A percentile compares a stretch with the other conserved stretches of the same genome.
These are phyloP conservation scores for Mus spicilegus DNA, from an alignment of 2,113 vertebrate genomes.

Conservation along the genomic window DNA sequence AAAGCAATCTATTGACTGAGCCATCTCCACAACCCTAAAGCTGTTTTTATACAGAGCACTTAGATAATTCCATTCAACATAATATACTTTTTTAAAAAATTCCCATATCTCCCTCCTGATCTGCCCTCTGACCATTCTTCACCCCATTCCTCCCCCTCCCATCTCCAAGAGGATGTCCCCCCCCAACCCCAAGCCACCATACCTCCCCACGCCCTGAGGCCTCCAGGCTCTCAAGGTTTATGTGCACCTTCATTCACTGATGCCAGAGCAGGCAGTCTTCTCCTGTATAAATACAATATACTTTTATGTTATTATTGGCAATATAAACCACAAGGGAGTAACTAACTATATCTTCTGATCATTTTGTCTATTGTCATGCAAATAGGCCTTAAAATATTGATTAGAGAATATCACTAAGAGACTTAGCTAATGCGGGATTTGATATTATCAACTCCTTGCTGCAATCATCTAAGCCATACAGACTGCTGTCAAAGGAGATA, in stretches of 20 bases:
- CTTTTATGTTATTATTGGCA: not conserved
- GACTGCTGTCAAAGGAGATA: not conserved
- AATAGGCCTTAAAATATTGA: not conserved
- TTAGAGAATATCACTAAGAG: not conserved
- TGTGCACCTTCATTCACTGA: no score
- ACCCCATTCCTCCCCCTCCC: no score
- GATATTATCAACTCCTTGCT: not conserved
- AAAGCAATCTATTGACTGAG: not conserved
- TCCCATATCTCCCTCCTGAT: no score
- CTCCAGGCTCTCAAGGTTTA: no score
- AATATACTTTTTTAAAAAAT: not conserved
- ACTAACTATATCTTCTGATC: not conserved
- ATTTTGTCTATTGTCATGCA: not conserved
- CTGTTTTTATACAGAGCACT: not conserved
- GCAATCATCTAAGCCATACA: not conserved
- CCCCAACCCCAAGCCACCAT: no score
- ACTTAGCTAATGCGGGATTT: not conserved
- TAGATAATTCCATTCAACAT: not conserved
- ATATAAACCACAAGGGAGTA: not conserved
- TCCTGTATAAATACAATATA: no score
- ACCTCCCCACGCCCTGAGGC: no score
- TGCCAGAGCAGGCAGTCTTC: no score
- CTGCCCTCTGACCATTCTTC: no score
- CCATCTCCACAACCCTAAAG: not conserved
- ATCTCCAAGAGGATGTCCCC: no score